Conservation (phyloP, 2,113 vertebrate species). For the Aegithalos caudatus region DNA sequence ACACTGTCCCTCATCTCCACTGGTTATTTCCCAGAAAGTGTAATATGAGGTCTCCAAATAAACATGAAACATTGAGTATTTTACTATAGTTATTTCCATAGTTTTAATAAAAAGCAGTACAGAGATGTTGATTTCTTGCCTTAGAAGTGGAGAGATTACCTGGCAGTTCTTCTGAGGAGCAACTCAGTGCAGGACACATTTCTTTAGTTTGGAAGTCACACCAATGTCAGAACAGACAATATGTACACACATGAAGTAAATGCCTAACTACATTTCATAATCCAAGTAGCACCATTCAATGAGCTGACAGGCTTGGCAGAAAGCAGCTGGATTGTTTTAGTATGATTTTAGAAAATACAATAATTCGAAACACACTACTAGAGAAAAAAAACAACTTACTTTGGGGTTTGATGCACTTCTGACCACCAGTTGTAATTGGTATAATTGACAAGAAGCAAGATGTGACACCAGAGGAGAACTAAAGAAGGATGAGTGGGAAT, state of each 20-base stretch:
- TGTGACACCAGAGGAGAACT: constrained; percentile 97
- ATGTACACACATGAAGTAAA: not conserved
- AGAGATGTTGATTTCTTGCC: not conserved
- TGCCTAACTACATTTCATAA: not conserved
- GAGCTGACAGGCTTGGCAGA: not conserved
- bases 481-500: constrained; percentile 93
- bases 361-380: not conserved
- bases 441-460: constrained; percentile 94
- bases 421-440: constrained; percentile 98
- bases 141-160: not conserved
- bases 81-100: not conserved
- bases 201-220: not conserved
- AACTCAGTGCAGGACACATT: not conserved
- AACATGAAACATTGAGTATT: not conserved
- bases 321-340: not conserved
- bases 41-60: not conserved
- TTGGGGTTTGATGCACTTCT: constrained; percentile 94
- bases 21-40: not conserved
- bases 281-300: not conserved
- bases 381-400: constrained; percentile 65
- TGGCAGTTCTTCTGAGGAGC: not conserved
- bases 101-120: not conserved
- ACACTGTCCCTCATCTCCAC: not conserved
- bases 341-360: not conserved
- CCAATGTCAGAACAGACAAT: not conserved